These are phyloP conservation scores for Tholera decimalis DNA, from an alignment of 2,888 invertebrate genomes.

Conservation along the genomic window DNA sequence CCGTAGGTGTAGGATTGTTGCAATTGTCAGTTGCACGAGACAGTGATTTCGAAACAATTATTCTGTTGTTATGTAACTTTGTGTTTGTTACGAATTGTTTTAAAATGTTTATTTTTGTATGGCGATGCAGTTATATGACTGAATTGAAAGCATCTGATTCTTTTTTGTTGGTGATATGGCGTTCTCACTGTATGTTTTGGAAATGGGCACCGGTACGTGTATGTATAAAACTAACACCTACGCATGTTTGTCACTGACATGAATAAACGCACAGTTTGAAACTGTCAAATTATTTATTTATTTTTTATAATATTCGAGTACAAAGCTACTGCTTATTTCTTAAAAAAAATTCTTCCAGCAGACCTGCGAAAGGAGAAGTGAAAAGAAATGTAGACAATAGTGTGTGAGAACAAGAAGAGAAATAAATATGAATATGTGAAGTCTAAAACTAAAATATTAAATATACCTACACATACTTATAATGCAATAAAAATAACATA, in stretches of 20 bases:
- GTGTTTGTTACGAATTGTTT: slow-evolving; percentile 42
- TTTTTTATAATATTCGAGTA: slow-evolving; percentile 3
- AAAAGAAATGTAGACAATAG: too few relatives aligned
- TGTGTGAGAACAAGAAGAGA: too few relatives aligned
- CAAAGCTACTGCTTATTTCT: too few relatives aligned
- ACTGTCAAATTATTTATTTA: slow-evolving; percentile 31
- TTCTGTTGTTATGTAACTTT: slow-evolving; percentile 38
- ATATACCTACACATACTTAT: too few relatives aligned
- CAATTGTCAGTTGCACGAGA: slow-evolving; percentile 63
- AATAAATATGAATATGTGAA: too few relatives aligned
- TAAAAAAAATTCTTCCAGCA: too few relatives aligned
- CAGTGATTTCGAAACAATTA: slow-evolving; percentile 61
- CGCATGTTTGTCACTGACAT: not conserved
- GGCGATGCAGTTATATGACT: not conserved
- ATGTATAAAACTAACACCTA: not conserved
- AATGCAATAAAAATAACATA: too few relatives aligned
- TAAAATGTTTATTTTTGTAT: not conserved
- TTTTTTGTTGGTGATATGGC: not conserved
- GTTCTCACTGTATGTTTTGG: not conserved
- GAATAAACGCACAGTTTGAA: slow-evolving; percentile 13
- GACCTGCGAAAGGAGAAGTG: too few relatives aligned
- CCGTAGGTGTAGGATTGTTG: slow-evolving; percentile 45
- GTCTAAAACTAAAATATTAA: too few relatives aligned
- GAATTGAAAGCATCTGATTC: not conserved
- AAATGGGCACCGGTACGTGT: not conserved